Conservation (phyloP, 2,797 vertebrate genomes). For the Graptemys geographica region DNA sequence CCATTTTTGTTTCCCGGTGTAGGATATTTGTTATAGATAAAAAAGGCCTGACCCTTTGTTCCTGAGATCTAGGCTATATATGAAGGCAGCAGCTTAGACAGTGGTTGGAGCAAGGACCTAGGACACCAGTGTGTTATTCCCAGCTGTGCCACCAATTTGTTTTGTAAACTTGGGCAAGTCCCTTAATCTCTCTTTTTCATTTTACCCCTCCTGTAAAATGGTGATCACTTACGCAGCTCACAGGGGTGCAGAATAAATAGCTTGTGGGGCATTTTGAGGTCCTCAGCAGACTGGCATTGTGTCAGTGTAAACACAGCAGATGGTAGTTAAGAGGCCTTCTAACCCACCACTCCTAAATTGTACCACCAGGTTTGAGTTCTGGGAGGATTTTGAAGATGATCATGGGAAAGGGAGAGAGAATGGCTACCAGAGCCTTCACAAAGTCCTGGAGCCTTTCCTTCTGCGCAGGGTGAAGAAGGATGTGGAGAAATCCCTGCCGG, state of each 20-base stretch:
- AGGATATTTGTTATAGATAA: neutral
- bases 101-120: neutral
- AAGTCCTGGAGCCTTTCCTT: slow-evolving; percentile 97
- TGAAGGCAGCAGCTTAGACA: neutral
- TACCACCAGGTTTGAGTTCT: slow-evolving; percentile 90
- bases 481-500: slow-evolving; percentile 97
- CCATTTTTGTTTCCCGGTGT: neutral
- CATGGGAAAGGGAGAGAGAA: slow-evolving; percentile 97
- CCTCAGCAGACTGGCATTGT: neutral
- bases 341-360: neutral
- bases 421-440: slow-evolving; percentile 98
- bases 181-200: neutral
- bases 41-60: neutral
- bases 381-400: slow-evolving; percentile 98
- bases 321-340: neutral
- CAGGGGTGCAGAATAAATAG: neutral
- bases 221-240: neutral
- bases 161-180: neutral
- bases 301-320: neutral
- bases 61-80: neutral
- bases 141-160: neutral
- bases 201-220: neutral
- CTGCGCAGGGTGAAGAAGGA: slow-evolving; percentile 98
- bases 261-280: neutral
- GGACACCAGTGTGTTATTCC: neutral